phyloP scores from a whole-genome alignment of 2,888 invertebrate genomes.

The Candidula unifasciata region DNA sequence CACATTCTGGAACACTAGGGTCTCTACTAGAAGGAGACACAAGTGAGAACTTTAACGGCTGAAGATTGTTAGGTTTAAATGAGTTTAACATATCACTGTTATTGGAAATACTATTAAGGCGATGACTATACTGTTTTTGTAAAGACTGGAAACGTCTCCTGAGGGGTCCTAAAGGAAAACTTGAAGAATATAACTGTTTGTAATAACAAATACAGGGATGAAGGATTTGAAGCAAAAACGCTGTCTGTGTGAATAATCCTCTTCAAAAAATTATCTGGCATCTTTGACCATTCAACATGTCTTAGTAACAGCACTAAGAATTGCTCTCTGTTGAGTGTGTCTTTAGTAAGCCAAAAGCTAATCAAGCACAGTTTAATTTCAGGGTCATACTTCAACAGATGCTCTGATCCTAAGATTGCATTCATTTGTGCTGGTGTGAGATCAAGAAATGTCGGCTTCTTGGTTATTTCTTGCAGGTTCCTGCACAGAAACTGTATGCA shows the following conservation, averaged over 20 bases:
- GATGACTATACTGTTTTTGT: constrained; percentile 63
- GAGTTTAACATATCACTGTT: constrained; percentile 59
- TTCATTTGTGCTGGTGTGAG: constrained; percentile 64
- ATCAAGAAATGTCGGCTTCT: constrained; percentile 67
- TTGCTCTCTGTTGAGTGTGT: constrained; percentile 79
- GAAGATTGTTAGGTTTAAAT: constrained; percentile 48
- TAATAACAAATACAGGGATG: constrained; percentile 81
- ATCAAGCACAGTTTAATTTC: constrained; percentile 70
- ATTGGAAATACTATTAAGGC: constrained; percentile 63
- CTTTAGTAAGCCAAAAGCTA: constrained; percentile 70
- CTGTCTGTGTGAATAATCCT: constrained; percentile 82
- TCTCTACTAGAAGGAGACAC: background rate
- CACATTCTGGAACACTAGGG: background rate
- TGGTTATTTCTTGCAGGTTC: constrained; percentile 67
- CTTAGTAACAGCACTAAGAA: constrained; percentile 81
- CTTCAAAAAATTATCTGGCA: constrained; percentile 72
- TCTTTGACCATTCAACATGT: constrained; percentile 71
- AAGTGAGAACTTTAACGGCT: constrained; percentile 36
- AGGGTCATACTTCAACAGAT: constrained; percentile 67
- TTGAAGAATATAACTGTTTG: constrained; percentile 80
- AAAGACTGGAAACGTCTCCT: constrained; percentile 62
- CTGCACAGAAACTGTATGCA: constrained; percentile 43
- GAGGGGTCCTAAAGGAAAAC: constrained; percentile 73
- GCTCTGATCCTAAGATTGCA: constrained; percentile 65
- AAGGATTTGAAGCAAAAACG: constrained; percentile 81